Evolutionary conservation across 1,140 invertebrate species (phyloP), one percentile per base, ranked within the genome.

Genomic region (Dysdera silvatica): DNA sequence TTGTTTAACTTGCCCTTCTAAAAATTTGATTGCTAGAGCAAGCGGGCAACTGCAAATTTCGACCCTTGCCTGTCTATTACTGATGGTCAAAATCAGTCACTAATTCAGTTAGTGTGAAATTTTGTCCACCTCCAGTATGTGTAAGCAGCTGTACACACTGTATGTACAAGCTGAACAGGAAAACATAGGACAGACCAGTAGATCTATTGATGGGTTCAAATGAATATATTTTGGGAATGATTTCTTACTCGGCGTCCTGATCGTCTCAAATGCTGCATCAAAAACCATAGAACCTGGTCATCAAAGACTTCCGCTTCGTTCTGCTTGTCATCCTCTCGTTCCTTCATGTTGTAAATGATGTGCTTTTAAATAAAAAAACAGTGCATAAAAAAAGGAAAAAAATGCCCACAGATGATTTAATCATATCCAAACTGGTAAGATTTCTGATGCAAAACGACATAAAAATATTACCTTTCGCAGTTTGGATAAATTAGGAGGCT

Each of bases 251-350:
- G 51, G 60, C 74, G 61, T 26, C 75, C 72, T 41, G 73, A 73
- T 54, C 76, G 68, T 32, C 76, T 68, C 32, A 82, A 72, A 61
- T 82, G 80, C 64, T 81, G 74, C 74, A 81, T 77, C 31, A 83
- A 74, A 41, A 81, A 77, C 80, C 81, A 82, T 52, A 82, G 68
- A 74, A 83, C 78, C 61, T 81, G 78, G 4, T 79, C 76, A 66
- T 82, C 80, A 62, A 80, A 76, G 55, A 78, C 74, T 69, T 79
- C 77, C 1, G 78, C 74, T 57, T 79, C 76, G 55, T 72, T 63
- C 6, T 66, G 67, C 3, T 73, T 49, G 40, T 79, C 77, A 53
- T 78, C 75, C 49, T 79, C 75, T 49, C 79, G 49, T 60, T 80
- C 78, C 33, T 74, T 76, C 12, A 74, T 65, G 69, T 84, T 84